These are phyloP conservation scores for Hassar affinis DNA, from an alignment of 2,113 vertebrate species.

Conservation along the genomic window DNA sequence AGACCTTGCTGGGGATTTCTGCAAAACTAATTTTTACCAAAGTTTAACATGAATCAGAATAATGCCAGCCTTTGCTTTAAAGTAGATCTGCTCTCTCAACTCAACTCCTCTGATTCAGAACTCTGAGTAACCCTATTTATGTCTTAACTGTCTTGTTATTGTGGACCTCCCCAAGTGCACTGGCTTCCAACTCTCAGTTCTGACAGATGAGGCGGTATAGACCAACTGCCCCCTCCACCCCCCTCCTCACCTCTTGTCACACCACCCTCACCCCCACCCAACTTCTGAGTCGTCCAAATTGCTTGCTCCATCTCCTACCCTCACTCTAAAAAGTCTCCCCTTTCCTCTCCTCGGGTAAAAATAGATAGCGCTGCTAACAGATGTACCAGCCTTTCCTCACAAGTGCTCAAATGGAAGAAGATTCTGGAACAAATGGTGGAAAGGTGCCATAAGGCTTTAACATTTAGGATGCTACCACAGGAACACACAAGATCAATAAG, in stretches of 20 bases:
- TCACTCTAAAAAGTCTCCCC: conserved; percentile 59
- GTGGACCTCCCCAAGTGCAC: neutral
- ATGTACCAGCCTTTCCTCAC: conserved; percentile 68
- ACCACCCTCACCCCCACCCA: neutral
- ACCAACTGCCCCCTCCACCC: conserved; percentile 38
- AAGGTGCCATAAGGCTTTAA: neutral
- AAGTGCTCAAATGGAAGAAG: conserved; percentile 41
- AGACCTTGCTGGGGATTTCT: neutral
- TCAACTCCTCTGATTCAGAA: neutral
- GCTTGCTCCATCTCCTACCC: conserved; percentile 58
- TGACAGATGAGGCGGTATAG: conserved; percentile 26
- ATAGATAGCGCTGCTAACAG: conserved; percentile 76
- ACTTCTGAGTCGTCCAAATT: conserved; percentile 38
- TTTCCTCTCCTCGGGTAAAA: conserved; percentile 75
- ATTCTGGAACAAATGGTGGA: conserved; percentile 50
- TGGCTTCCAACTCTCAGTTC: conserved; percentile 6
- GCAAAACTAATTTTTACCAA: neutral
- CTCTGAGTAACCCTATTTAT: neutral
- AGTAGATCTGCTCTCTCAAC: neutral
- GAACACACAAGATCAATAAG: conserved; percentile 54
- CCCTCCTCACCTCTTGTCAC: conserved; percentile 37
- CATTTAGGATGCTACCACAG: conserved; percentile 43
- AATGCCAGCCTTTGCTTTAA: neutral
- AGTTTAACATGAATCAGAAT: neutral
- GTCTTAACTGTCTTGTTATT: neutral